Evolutionary conservation across 1,140 invertebrate species (phyloP), one percentile per base, ranked within the genome.

Genomic region (Papilio machaon): DNA sequence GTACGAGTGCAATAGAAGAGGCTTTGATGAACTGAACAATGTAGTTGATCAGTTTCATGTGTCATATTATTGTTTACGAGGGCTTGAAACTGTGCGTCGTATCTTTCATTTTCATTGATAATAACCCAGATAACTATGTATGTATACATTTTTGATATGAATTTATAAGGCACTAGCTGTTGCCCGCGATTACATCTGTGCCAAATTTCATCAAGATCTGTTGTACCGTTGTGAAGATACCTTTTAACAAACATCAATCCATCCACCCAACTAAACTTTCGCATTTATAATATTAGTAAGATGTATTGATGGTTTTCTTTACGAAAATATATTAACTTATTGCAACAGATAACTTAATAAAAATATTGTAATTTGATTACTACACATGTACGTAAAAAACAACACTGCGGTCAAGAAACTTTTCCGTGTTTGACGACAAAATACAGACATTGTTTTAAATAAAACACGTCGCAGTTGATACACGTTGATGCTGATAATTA

Each of bases 11-110:
- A 15, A 23, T 54, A 17, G 17, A 54, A 54, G 10, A 38, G 11
- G 64, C 64, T 67, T 67, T 67, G 30, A 38, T 67, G 23, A 30
- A 30, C 64, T 67, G 64, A 67, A 67, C 64, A 67, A 67, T 67
- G 30, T 67, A 67, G 30, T n/a, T 67, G 23, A 67, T 67, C 64
- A 67, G 64, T 38, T 35, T 35, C 64, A 67, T 67, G 23, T 67
- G 30, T 35, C 64, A 67, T 35, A 67, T 17, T 54, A 9, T 11
- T 13, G n/a, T 38, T 30, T 67, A 38, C 30, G 13, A 35, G 3
- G 10, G 35, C 64, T 67, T 13, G 19, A 3, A 35, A 67, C 23
- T 30, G 10, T 23, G 11, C n/a, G 52, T 6, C 52, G 17, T 54
- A 7, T 17, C 52, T 54, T 23, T 60, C 19, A 23, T 23, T 23